Percentiles rank a stretch among this genome's conserved stretches.
phyloP scores from a whole-genome alignment of 2,113 vertebrate species.

The Aptenodytes patagonicus region DNA sequence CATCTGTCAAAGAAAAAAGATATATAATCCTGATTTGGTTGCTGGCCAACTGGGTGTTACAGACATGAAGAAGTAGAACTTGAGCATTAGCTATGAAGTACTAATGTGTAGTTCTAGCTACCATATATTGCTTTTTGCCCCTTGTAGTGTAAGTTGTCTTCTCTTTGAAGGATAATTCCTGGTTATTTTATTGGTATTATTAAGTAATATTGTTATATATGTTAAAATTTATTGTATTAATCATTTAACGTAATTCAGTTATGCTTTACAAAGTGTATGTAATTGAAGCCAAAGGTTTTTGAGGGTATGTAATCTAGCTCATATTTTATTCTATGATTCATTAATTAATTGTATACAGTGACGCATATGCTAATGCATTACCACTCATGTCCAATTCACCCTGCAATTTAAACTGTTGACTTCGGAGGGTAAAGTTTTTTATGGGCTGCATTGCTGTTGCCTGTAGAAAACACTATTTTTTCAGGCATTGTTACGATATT shows the following conservation, averaged over 20 bases:
- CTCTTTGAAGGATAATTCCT: neutral
- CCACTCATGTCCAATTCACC: neutral
- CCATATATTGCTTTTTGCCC: neutral
- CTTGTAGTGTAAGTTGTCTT: neutral
- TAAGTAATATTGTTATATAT: neutral
- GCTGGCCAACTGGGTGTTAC: neutral
- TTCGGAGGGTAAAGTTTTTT: neutral
- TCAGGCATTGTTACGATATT: neutral
- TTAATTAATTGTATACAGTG: neutral
- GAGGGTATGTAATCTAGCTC: neutral
- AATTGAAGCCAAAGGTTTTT: neutral
- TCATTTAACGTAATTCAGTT: neutral
- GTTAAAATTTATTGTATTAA: neutral
- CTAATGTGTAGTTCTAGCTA: neutral
- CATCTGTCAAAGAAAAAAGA: neutral
- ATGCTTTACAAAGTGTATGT: neutral
- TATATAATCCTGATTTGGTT: neutral
- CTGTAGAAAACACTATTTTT: neutral
- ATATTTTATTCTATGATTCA: neutral
- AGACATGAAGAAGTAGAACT: neutral
- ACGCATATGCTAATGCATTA: neutral
- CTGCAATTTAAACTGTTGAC: constrained; percentile 10
- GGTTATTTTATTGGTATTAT: neutral
- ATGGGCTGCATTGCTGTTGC: neutral
- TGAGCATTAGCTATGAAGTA: neutral